Evolutionary conservation across 2,888 invertebrate genomes (phyloP), one percentile per base, ranked within the genome.

Genomic region (Pyrochroa serraticornis): DNA sequence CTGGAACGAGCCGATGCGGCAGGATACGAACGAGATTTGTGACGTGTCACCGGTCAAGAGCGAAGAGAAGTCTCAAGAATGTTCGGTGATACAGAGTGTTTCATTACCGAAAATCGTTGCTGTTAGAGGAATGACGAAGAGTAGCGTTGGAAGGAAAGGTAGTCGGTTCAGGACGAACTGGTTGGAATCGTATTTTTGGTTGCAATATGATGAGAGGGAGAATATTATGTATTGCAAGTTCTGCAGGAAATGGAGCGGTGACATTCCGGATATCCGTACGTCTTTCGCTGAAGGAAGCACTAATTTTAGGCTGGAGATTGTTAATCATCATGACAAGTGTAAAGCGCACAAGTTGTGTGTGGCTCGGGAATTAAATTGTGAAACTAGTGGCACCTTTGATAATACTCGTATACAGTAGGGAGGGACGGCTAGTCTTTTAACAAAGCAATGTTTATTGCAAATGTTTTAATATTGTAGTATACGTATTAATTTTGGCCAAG

Each of bases 251-350:
- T 90, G 90, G 89, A 87, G 88, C 48, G 83, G 84, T 43, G 84
- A 85, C 13, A 81, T 88, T 65, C 86, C 88, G 8, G 87, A 88
- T 60, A 88, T 88, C 69, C 83, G 89, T 55, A 90, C 90, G n/a
- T 89, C 89, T 0, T 91, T 91, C 69, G 88, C 89, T n/a, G 87
- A 87, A 70, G 90, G 90, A 54, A 91, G 88, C 71, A 84, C 87
- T 42, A 90, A 90, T 77, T 90, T 90, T 78, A 83, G 90, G 48
- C 80, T 90, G 60, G 90, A 90, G 80, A 90, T 90, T 69, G 86
- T 91, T 42, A 90, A 90, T 75, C 90, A 90, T 77, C 90, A 90
- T 73, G 87, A 90, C 75, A 90, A 88, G 75, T 89, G 89, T 75
- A 91, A 90, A 77, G 89, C 89, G 32, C 90, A 90, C 75, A 84